A percentile compares a stretch with the other conserved stretches of the same genome.
phyloP scores from a whole-genome alignment of 1,140 invertebrate species.

The Centruroides sculpturatus region DNA sequence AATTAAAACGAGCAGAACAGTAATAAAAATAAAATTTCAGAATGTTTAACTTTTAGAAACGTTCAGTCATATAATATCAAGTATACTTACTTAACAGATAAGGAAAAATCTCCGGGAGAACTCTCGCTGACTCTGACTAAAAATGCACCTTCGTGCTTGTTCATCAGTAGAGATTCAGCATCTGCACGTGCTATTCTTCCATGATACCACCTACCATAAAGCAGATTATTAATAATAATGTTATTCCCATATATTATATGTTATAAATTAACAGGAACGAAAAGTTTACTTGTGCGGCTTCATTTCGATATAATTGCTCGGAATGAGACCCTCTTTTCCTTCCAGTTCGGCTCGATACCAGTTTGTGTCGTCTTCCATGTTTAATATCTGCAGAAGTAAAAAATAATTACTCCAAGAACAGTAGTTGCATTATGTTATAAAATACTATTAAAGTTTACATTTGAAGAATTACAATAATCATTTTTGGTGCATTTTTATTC shows the following conservation, averaged over 20 bases:
- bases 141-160: constrained; percentile 36
- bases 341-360: constrained; percentile 41
- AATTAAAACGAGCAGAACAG: neutral
- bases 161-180: constrained; percentile 34
- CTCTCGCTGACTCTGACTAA: constrained; percentile 38
- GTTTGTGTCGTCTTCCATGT: constrained; percentile 40
- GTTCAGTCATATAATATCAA: constrained; percentile 17
- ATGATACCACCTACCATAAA: constrained; percentile 32
- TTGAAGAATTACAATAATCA: no score
- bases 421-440: no score
- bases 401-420: no score
- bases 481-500: no score
- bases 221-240: no score
- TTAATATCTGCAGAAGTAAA: constrained; percentile 30
- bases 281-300: constrained; percentile 24
- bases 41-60: neutral
- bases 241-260: no score
- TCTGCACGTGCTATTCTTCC: constrained; percentile 35
- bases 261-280: neutral
- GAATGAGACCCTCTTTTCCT: constrained; percentile 37
- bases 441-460: no score
- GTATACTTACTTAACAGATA: constrained; percentile 42
- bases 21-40: neutral
- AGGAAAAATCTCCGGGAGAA: constrained; percentile 40
- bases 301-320: constrained; percentile 41